These are phyloP conservation scores for Caenorhabditis sp. DNA, from an alignment of 2,888 invertebrate genomes.

Conservation along the genomic window DNA sequence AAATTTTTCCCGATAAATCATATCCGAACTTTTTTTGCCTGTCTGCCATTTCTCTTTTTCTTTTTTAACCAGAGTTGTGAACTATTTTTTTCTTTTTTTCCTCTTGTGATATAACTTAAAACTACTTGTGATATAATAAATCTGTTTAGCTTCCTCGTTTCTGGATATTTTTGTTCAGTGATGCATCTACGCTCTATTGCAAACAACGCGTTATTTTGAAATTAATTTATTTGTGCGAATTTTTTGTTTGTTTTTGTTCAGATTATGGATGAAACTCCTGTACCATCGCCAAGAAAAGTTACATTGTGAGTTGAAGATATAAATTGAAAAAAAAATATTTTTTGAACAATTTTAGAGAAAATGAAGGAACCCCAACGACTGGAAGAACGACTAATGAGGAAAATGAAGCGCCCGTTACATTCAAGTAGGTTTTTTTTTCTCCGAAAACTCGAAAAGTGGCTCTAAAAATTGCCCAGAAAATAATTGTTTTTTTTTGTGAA, in stretches of 20 bases:
- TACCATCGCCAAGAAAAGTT: background rate
- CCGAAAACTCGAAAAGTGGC: background rate
- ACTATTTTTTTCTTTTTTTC: background rate
- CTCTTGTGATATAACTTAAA: slow-evolving; percentile 5
- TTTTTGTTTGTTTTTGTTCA: background rate
- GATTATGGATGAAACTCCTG: background rate
- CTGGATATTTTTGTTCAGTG: slow-evolving; percentile 4
- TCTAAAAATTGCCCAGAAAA: slow-evolving; percentile 8
- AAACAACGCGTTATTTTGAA: background rate
- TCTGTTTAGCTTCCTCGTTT: slow-evolving; percentile 2
- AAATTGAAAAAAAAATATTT: background rate
- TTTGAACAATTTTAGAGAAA: background rate
- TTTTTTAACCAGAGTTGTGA: slow-evolving; percentile 1
- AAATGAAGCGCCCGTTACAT: background rate
- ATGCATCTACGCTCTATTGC: background rate
- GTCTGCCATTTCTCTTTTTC: background rate
- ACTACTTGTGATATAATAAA: slow-evolving; percentile 28
- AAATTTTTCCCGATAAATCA: slow-evolving; percentile 14
- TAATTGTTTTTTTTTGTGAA: background rate
- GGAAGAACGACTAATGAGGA: background rate
- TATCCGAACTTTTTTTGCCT: slow-evolving; percentile 6
- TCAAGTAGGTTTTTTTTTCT: background rate
- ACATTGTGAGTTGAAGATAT: background rate
- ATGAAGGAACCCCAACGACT: background rate
- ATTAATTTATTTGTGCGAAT: background rate